A percentile compares a stretch with the other conserved stretches of the same genome.
phyloP scores from a whole-genome alignment of 2,797 vertebrate genomes.

The Molossus molossus region DNA sequence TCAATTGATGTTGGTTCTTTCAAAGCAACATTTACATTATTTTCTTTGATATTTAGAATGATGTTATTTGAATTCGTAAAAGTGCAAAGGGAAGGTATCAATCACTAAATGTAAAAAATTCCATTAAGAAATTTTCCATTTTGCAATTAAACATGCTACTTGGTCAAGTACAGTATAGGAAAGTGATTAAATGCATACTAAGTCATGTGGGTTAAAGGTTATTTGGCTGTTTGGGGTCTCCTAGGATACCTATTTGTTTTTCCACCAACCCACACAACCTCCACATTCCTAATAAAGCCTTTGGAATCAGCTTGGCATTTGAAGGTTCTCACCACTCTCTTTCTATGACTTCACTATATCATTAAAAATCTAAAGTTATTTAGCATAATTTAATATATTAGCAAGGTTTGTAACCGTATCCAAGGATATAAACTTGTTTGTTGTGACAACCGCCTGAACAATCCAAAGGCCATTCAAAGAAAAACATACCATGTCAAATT shows the following conservation, averaged over 20 bases:
- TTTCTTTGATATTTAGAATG: conserved; percentile 59
- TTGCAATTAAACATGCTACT: conserved; percentile 65
- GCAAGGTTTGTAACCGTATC: conserved; percentile 74
- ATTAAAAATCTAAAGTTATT: conserved; percentile 84
- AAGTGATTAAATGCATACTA: conserved; percentile 72
- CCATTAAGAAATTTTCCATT: conserved; percentile 68
- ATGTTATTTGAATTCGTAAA: conserved; percentile 17
- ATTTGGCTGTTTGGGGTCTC: conserved; percentile 81
- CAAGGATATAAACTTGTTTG: conserved; percentile 84
- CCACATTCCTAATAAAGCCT: conserved; percentile 79
- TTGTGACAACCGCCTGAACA: conserved; percentile 74
- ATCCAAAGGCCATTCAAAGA: conserved; percentile 71
- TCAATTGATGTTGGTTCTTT: conserved; percentile 3
- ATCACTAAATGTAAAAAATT: conserved; percentile 47
- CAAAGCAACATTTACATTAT: conserved; percentile 48
- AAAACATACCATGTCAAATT: conserved; percentile 89
- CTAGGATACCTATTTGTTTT: conserved; percentile 84
- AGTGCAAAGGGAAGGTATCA: conserved; percentile 16
- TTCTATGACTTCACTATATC: conserved; percentile 80
- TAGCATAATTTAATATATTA: conserved; percentile 84
- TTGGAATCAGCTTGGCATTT: conserved; percentile 72
- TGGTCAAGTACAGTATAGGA: conserved; percentile 63
- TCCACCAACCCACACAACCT: conserved; percentile 76
- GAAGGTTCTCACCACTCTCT: conserved; percentile 67
- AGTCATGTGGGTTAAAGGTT: conserved; percentile 67